Evolutionary conservation across 2,888 invertebrate genomes (phyloP), one percentile per base, ranked within the genome.

Genomic region (Teleiodes luculella): DNA sequence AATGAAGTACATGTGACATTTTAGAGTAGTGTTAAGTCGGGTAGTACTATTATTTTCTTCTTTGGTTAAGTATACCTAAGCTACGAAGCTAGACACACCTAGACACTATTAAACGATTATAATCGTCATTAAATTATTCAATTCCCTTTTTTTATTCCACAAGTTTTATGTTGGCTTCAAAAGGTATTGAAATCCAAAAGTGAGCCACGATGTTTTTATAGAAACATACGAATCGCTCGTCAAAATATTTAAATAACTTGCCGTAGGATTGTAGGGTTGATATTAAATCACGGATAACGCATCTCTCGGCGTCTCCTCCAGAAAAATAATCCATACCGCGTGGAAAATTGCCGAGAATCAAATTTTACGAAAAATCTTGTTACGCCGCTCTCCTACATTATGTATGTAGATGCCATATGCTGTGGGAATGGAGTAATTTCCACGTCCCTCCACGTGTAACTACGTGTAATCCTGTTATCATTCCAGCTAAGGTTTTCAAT

Each of bases 331-430:
- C 76, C 64, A 74, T 80, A 75, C 61, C 76, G 61, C 61, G 65
- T 61, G 71, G 66, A 69, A 83, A 80, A 82, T 81, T 81, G 80
- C 70, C 67, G 74, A 57, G 68, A 83, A 84, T 84, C 78, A 81
- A 82, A 83, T 83, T 83, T 80, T 78, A 73, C 61, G 70, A 76
- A 80, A 82, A 82, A 81, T 78, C 75, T 80, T 76, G 78, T 83
- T 83, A 83, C 70, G 60, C 66, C 72, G 74, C 71, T 76, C 76
- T 71, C 66, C 64, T 70, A 72, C 70, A 70, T 72, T 70, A 78
- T 70, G 61, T 72, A 71, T 67, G 66, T 70, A 69, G 63, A 64
- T 71, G 24, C 60, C 68, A 59, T 73, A 67, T 67, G 66, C 67
- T 70, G 68, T 65, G 62, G n/a, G 62, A 78, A 75, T 65, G 67